Evolutionary conservation across 2,888 invertebrate species (phyloP).

Genomic region (Tuta absoluta): DNA sequence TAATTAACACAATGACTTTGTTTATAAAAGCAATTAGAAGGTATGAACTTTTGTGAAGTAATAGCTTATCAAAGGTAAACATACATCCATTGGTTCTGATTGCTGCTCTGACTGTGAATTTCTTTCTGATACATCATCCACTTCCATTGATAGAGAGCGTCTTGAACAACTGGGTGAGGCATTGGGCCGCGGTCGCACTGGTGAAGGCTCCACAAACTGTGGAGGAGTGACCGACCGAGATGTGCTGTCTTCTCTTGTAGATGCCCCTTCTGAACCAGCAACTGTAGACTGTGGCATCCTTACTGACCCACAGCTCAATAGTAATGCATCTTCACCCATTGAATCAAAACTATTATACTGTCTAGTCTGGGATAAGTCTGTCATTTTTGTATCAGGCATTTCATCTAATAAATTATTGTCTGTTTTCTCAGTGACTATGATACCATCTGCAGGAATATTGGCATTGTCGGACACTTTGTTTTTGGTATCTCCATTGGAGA

Average conservation of each 20-base stretch:
- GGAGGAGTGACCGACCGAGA: conserved; percentile 73
- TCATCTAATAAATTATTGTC: conserved; percentile 74
- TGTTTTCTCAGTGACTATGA: conserved; percentile 77
- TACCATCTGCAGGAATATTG: conserved; percentile 70
- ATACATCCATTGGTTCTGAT: conserved; percentile 75
- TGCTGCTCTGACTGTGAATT: conserved; percentile 70
- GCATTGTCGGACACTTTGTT: conserved; percentile 62
- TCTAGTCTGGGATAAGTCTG: conserved; percentile 74
- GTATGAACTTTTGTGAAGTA: conserved; percentile 2
- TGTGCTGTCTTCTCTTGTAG: conserved; percentile 69
- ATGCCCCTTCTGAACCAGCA: conserved; percentile 61
- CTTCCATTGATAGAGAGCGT: conserved; percentile 75
- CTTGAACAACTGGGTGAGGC: conserved; percentile 75
- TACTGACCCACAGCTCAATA: conserved; percentile 73
- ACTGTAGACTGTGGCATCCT: conserved; percentile 69
- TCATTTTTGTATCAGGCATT: conserved; percentile 79
- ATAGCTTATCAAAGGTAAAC: conserved; percentile 31
- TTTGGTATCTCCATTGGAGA: conserved; percentile 63
- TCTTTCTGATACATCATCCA: conserved; percentile 73
- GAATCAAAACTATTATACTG: conserved; percentile 77
- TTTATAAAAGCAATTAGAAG: conserved; percentile 8
- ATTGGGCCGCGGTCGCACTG: conserved; percentile 63
- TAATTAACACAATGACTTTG: conserved; percentile 1
- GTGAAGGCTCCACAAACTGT: conserved; percentile 74
- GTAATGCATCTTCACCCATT: conserved; percentile 72